Base-by-base conservation (phyloP, 2,797 vertebrate genomes). In the Corythornis leucogaster region DNA sequence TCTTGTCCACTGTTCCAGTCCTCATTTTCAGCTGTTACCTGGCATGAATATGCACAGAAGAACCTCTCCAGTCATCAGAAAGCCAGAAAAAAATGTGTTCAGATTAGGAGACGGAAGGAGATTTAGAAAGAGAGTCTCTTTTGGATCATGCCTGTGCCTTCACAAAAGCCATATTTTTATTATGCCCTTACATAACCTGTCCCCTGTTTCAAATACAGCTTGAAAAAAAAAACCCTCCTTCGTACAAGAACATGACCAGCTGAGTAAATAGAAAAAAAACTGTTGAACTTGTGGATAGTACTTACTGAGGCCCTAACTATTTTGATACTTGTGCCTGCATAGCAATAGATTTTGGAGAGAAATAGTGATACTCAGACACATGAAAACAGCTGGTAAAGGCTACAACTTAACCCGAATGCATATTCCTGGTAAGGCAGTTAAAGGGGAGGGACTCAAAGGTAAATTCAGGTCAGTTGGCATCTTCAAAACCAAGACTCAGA, bases 181-280 rank as follows among this genome's bases (percentile, higher is more conserved):
- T 81, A 90, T 85, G 70, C 86, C 84, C 92, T 93, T 95, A 96
- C 73, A 95, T 94, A 96, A 94, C 93, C 94, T 92, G 79, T 94
- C 93, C 90, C 54, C 54, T 82, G 48, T 82, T 93, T 90, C 94
- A 94, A 91, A 80, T 90, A 75, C n/a, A 80, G 77, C 57, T 82
- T 77, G 48, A 57, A 89, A 68, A 73, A 90, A 68, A 45, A 0
- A 15, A 40, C 0, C 7, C 64, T 92, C 13, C 53, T 75, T 89
- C 35, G 0, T 67, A 89, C 64, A 93, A 95, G 91, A 90, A 80
- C 93, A 96, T 80, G 83, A 70, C 85, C 95, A 96, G 96, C 95
- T 96, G 96, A 95, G 67, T 91, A 93, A 96, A 95, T 92, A 96
- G 91, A 95, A 96, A 93, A 95, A 95, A 95, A 92, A 86, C 33